Evolutionary conservation across 2,113 vertebrate genomes (phyloP).

Genomic region (Opisthocomus hoazin): DNA sequence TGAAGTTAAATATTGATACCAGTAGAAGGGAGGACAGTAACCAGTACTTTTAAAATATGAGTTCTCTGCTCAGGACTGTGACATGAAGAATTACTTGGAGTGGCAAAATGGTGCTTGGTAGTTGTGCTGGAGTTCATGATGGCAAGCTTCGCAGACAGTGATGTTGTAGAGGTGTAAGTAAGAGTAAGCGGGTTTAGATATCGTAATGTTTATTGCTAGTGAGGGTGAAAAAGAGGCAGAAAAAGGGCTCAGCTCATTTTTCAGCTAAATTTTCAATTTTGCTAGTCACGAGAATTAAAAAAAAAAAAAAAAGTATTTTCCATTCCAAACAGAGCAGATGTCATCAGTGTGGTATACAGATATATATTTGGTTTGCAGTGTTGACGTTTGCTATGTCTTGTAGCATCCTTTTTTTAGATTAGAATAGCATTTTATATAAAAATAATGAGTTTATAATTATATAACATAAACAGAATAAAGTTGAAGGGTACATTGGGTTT

Average conservation of each 20-base stretch:
- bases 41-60: neutral
- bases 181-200: no score
- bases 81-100: neutral
- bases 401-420: neutral
- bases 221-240: neutral
- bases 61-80: neutral
- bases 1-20: neutral
- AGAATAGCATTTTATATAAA: constrained; percentile 37
- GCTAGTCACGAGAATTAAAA: neutral
- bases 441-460: constrained; percentile 66
- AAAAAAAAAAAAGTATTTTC: neutral
- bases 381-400: neutral
- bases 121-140: neutral
- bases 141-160: neutral
- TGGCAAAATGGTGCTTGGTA: neutral
- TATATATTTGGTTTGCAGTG: neutral
- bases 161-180: neutral
- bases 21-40: neutral
- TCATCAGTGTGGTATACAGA: neutral
- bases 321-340: neutral
- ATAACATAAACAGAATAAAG: constrained; percentile 58
- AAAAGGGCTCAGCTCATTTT: neutral
- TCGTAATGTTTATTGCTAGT: neutral
- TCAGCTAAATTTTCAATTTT: neutral
- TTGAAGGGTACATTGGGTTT: constrained; percentile 66